These are phyloP conservation scores for Parotocinclus haroldoi DNA, from an alignment of 2,797 vertebrate genomes.

Conservation along the genomic window DNA sequence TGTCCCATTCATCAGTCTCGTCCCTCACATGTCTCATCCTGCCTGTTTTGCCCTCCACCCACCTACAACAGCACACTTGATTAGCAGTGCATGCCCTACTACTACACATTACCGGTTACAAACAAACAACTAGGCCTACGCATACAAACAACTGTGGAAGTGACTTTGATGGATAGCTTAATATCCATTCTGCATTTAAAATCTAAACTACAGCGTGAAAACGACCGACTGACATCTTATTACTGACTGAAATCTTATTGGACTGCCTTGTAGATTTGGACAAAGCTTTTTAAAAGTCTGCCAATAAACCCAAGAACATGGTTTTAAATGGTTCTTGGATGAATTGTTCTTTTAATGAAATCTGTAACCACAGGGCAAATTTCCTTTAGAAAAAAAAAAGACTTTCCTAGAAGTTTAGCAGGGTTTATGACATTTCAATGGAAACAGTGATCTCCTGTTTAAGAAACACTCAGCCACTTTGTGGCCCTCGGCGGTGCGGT, in stretches of 20 bases:
- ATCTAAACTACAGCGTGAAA: too few relatives aligned
- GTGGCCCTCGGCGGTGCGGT: too few relatives aligned
- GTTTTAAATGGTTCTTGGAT: background rate
- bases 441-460: too few relatives aligned
- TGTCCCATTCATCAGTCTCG: slow-evolving; percentile 29
- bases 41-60: slow-evolving; percentile 33
- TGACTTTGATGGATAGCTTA: background rate
- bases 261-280: background rate
- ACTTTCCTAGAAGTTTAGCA: too few relatives aligned
- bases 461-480: too few relatives aligned
- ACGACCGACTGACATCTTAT: slow-evolving; percentile 10
- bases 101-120: slow-evolving; percentile 11
- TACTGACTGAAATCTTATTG: slow-evolving; percentile 1
- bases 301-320: background rate
- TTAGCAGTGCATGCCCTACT: slow-evolving; percentile 29
- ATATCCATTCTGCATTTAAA: background rate
- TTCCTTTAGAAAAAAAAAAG: background rate
- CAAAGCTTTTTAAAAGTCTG: background rate
- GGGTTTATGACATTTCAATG: too few relatives aligned
- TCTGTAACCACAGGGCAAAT: too few relatives aligned
- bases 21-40: slow-evolving; percentile 39
- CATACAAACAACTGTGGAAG: too few relatives aligned
- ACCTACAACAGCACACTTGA: slow-evolving; percentile 24
- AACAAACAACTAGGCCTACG: too few relatives aligned
- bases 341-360: too few relatives aligned